Evolutionary conservation across 2,888 invertebrate species (phyloP), one percentile per base, ranked within the genome.

Genomic region (Pterostichus niger): DNA sequence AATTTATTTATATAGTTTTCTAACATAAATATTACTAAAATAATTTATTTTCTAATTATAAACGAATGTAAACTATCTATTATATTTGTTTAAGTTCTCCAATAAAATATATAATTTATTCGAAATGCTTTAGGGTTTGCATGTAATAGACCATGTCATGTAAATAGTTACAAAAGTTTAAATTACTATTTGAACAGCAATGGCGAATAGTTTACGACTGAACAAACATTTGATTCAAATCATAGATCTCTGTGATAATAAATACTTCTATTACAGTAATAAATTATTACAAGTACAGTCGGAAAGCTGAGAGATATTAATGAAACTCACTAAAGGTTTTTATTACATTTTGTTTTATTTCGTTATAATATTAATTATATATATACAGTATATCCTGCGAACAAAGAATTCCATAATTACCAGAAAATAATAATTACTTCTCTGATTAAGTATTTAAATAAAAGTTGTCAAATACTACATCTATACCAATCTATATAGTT

Each of bases 101-200:
- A 76, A 76, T 76, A 76, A 76, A 76, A 76, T 76, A 35, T 76
- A 54, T 76, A 76, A 76, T 76, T 76, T 76, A 76, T 76, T 76
- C 13, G 35, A 54, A 76, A 56, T 54, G 76, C 56, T 71, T 44
- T 40, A 44, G 68, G 68, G 40, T 15, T 40, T 71, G 59, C 40
- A 78, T 78, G 78, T 77, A 56, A 56, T 54, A 54, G 77, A 59
- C 44, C 31, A 78, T 78, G 59, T 61, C 46, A 59, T 78, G 78
- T 40, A 78, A 35, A 78, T 61, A 31, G 78, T 44, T 78, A 61
- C 59, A 78, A 78, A 78, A 78, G 56, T 78, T 78, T 78, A 78
- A 78, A 78, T 78, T 56, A 78, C 78, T 78, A 78, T 78, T 78
- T 61, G 61, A 78, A 78, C 78, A 75, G 54, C 75, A 59, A 77